Conservation (phyloP, 2,113 vertebrate genomes). For the Leptocoma aspasia region DNA sequence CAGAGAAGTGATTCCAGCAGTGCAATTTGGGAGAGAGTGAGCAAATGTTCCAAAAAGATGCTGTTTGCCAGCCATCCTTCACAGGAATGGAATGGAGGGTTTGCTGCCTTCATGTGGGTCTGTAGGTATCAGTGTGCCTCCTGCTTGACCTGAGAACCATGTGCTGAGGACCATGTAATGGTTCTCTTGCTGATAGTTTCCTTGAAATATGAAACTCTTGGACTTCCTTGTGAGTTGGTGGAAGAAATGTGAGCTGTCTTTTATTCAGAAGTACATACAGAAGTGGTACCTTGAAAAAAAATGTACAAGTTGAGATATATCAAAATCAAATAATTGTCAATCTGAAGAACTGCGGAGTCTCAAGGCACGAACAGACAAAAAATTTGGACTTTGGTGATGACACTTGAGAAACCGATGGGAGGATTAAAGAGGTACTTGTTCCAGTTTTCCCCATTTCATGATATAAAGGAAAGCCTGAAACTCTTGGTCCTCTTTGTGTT, state of each 20-base stretch:
- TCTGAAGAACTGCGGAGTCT: background rate
- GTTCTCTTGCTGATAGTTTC: background rate
- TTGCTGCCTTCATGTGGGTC: background rate
- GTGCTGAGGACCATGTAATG: background rate
- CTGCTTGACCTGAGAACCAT: background rate
- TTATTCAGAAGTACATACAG: background rate
- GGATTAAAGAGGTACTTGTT: background rate
- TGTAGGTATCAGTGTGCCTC: background rate
- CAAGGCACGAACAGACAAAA: accelerated
- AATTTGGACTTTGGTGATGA: background rate
- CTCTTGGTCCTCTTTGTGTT: background rate
- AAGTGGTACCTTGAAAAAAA: background rate
- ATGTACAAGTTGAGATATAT: background rate
- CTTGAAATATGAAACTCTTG: background rate
- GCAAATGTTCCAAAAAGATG: background rate
- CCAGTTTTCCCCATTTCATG: accelerated
- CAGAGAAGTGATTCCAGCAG: background rate
- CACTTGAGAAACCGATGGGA: background rate
- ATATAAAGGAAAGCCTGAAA: background rate
- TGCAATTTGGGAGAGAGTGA: accelerated
- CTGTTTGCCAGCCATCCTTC: background rate
- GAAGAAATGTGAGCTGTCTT: background rate
- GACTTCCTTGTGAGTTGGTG: background rate
- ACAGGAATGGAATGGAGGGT: accelerated
- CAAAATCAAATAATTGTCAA: background rate